Evolutionary conservation across 1,140 invertebrate species (phyloP), one percentile per base, ranked within the genome.

Genomic region (Araneus ventricosus): DNA sequence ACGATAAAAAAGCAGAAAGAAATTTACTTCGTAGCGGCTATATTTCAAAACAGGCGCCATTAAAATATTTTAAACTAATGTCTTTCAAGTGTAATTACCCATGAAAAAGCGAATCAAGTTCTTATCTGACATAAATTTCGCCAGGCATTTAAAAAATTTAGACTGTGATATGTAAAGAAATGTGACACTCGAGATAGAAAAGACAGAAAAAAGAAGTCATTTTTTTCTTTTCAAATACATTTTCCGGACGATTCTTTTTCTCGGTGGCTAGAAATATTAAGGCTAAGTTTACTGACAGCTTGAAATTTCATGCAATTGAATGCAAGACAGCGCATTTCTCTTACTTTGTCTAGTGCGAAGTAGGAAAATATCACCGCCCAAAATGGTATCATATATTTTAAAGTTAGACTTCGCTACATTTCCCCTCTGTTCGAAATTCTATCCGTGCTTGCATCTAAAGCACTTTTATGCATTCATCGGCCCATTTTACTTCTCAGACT

Each of bases 361-460:
- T 52, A 52, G 80, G 39, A 82, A 82, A 82, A 82, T 82, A 82
- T 82, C 80, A 82, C 80, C 80, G 39, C 22, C 80, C 80, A 82
- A 82, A 75, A 82, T 82, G 80, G 80, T 52, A 52, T 82, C 41
- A 75, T 75, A 87, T 87, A 87, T 61, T 87, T 87, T 87, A 87
- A 61, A 61, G 85, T 61, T 87, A 87, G 52, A 61, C 41, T 37
- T 87, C 85, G 85, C 85, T 87, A 87, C 85, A 87, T 87, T 87
- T 87, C 85, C 52, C 34, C 34, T 61, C 34, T 39, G 30, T 39
- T 87, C 52, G 41, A 37, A 87, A 87, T 59, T 59, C 52, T 87
- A 61, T 61, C 85, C 59, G 57, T 87, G 85, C 80, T 82, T 87
- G 57, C 52, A 37, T 87, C 85, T 37, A 61, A 87, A 61, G 59